Conservation (phyloP, 2,888 invertebrate genomes). For the Acrocyrtus sp. region DNA sequence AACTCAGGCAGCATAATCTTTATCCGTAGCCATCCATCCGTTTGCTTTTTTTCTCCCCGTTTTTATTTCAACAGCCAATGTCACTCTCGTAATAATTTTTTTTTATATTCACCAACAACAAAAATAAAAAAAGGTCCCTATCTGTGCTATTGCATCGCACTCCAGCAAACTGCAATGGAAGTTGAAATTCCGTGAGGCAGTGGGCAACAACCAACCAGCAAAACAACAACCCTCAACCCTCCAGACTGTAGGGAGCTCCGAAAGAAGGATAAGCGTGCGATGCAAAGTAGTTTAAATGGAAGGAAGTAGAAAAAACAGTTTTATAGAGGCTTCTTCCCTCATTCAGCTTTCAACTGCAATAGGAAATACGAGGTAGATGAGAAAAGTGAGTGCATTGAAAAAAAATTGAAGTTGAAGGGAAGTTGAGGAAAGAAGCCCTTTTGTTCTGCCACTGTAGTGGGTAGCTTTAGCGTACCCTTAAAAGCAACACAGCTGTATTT, state of each 20-base stretch:
- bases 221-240: no score
- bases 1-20: conserved; percentile 49
- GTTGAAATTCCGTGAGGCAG: no score
- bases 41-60: conserved; percentile 14
- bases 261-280: conserved; percentile 44
- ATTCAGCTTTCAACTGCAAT: no score
- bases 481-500: no score
- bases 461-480: conserved; percentile 22
- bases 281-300: conserved; percentile 3
- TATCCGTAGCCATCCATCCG: conserved; percentile 40
- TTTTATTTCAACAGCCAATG: conserved; percentile 41
- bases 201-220: no score
- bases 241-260: no score
- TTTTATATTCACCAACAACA: no score
- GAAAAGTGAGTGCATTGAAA: conserved; percentile 10
- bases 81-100: no score
- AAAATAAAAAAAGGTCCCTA: no score
- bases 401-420: no score
- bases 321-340: no score
- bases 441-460: conserved; percentile 23
- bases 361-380: background rate
- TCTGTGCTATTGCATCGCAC: background rate
- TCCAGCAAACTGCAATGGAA: no score
- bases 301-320: conserved; percentile 16
- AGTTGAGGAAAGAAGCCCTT: conserved; percentile 28